These are phyloP conservation scores for Rhingia rostrata DNA, from an alignment of 2,888 invertebrate genomes.

Conservation along the genomic window DNA sequence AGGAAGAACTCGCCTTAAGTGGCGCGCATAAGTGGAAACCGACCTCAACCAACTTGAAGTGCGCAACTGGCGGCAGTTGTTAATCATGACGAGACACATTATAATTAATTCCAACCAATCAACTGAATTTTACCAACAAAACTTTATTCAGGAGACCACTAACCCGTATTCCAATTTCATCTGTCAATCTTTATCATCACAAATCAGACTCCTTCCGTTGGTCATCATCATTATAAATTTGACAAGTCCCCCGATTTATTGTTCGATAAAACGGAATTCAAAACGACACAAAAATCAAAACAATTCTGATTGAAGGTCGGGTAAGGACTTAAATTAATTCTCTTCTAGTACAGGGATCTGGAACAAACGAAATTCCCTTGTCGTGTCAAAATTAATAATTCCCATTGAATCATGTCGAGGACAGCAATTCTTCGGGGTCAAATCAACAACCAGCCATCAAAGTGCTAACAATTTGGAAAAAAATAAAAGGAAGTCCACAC, in stretches of 20 bases:
- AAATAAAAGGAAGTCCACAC: neutral
- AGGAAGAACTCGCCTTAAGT: too few relatives aligned
- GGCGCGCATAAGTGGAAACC: too few relatives aligned
- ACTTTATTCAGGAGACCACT: too few relatives aligned
- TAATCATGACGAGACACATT: too few relatives aligned
- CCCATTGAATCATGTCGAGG: constrained; percentile 4
- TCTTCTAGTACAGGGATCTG: neutral
- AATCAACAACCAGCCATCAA: constrained; percentile 37
- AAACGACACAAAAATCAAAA: constrained; percentile 32
- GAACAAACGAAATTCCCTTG: neutral
- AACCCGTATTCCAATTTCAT: too few relatives aligned
- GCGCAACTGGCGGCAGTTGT: too few relatives aligned
- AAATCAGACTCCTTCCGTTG: neutral
- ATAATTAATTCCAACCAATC: too few relatives aligned
- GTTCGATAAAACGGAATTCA: constrained; percentile 10
- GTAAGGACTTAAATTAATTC: neutral
- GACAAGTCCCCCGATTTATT: constrained; percentile 4
- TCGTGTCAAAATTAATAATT: constrained; percentile 1
- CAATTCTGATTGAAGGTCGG: constrained; percentile 16
- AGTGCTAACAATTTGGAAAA: constrained; percentile 43
- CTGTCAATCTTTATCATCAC: too few relatives aligned
- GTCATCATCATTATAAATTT: constrained; percentile 23
- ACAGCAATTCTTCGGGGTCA: constrained; percentile 32
- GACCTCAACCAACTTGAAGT: too few relatives aligned
- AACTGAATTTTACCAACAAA: too few relatives aligned